Conservation (phyloP, 2,113 vertebrate genomes). For the Nicator chloris region DNA sequence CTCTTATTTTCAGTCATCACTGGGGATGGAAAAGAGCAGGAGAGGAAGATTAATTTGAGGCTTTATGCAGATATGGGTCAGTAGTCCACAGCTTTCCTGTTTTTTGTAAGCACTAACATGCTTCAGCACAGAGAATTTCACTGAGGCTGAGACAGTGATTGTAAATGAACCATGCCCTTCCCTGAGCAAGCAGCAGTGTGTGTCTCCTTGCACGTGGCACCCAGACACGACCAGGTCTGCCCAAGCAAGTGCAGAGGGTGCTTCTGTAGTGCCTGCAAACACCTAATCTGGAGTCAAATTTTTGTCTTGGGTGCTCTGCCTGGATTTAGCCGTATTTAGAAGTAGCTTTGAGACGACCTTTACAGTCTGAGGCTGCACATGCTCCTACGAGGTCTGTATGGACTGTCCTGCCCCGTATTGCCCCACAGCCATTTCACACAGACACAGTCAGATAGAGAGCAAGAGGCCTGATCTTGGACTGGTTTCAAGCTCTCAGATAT, state of each 20-base stretch:
- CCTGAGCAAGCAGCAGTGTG: not conserved
- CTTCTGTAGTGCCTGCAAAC: not conserved
- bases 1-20: not conserved
- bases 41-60: constrained; percentile 26
- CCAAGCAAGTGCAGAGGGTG: rapidly evolving
- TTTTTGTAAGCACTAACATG: not conserved
- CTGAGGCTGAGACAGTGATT: not conserved
- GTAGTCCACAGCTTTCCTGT: not conserved
- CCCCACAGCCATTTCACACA: not conserved
- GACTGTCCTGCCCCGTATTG: not conserved
- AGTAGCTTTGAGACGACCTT: not conserved
- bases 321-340: not conserved
- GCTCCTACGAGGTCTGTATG: rapidly evolving
- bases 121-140: not conserved
- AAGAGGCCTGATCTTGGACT: not conserved
- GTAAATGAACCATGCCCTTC: not conserved
- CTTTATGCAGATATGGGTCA: constrained; percentile 32
- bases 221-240: not conserved
- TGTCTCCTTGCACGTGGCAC: not conserved
- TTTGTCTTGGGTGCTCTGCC: not conserved
- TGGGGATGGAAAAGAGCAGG: not conserved
- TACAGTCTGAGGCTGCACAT: not conserved
- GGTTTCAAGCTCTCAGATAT: not conserved
- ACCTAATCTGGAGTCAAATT: not conserved
- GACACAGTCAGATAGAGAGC: not conserved